Evolutionary conservation across 2,113 vertebrate species (phyloP).

Genomic region (Pluvianellus socialis): DNA sequence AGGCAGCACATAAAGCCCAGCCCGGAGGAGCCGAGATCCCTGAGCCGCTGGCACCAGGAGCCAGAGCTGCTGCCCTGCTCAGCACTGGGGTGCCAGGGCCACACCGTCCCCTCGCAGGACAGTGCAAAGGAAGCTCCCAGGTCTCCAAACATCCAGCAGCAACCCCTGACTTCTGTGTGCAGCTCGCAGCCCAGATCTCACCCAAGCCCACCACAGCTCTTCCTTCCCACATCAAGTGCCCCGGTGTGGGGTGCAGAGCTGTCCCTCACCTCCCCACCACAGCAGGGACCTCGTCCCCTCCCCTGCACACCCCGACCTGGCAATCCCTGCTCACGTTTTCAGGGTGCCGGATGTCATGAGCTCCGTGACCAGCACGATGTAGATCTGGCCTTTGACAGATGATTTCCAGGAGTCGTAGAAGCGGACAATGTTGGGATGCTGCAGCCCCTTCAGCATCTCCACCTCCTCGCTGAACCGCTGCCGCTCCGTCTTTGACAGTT

Average conservation of each 20-base stretch:
- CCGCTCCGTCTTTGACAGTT: slow-evolving; percentile 83
- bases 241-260: neutral
- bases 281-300: fast-evolving
- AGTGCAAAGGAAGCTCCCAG: too few relatives aligned
- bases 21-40: too few relatives aligned
- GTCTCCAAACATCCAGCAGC: too few relatives aligned
- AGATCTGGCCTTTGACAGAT: slow-evolving; percentile 82
- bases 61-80: too few relatives aligned
- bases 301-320: neutral
- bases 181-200: neutral
- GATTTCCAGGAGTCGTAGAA: slow-evolving; percentile 97
- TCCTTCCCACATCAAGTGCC: neutral
- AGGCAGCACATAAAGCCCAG: too few relatives aligned
- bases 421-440: slow-evolving; percentile 96
- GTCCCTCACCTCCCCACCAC: neutral
- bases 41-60: too few relatives aligned
- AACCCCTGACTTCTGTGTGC: neutral
- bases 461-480: slow-evolving; percentile 93
- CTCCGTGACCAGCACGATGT: slow-evolving; percentile 92
- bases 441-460: slow-evolving; percentile 93
- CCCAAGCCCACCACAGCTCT: fast-evolving
- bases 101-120: too few relatives aligned
- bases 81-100: too few relatives aligned
- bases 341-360: slow-evolving; percentile 97
- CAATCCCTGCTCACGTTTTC: slow-evolving; percentile 84